phyloP scores from a whole-genome alignment of 2,113 vertebrate species.

The Platycercus adscitus region DNA sequence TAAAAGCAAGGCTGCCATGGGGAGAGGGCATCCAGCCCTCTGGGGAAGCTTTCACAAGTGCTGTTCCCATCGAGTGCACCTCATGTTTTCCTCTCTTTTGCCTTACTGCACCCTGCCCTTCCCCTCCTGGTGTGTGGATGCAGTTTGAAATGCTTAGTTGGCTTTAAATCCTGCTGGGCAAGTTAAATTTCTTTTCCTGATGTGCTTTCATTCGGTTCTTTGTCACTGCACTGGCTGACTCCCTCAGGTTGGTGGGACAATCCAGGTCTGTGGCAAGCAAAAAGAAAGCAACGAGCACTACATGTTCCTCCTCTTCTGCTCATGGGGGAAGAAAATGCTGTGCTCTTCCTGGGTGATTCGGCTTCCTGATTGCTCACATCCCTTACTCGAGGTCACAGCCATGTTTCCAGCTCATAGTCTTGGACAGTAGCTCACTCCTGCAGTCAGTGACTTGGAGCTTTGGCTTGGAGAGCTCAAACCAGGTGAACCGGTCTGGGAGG shows the following conservation, averaged over 20 bases:
- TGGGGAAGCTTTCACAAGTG: background rate
- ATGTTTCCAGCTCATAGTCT: background rate
- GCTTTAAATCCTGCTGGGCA: conserved; percentile 22
- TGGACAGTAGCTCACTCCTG: background rate
- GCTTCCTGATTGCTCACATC: accelerated
- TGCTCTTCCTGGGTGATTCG: background rate
- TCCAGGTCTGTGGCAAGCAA: background rate
- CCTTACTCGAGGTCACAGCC: accelerated
- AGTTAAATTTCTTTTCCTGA: conserved; percentile 1
- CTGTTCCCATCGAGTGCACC: background rate
- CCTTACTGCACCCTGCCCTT: conserved; percentile 19
- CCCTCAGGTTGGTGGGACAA: background rate
- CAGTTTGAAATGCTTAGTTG: conserved; percentile 11
- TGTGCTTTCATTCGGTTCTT: background rate
- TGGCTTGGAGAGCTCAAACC: background rate
- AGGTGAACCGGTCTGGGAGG: conserved; percentile 63
- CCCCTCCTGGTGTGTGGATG: background rate
- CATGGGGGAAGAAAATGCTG: background rate
- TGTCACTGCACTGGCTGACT: background rate
- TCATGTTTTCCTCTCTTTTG: background rate
- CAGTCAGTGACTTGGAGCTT: background rate
- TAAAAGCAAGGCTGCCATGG: background rate
- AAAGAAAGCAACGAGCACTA: background rate
- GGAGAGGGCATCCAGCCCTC: background rate
- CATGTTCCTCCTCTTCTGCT: background rate